Conservation (phyloP, 1,140 invertebrate species). For the Trypoxylus dichotomus region DNA sequence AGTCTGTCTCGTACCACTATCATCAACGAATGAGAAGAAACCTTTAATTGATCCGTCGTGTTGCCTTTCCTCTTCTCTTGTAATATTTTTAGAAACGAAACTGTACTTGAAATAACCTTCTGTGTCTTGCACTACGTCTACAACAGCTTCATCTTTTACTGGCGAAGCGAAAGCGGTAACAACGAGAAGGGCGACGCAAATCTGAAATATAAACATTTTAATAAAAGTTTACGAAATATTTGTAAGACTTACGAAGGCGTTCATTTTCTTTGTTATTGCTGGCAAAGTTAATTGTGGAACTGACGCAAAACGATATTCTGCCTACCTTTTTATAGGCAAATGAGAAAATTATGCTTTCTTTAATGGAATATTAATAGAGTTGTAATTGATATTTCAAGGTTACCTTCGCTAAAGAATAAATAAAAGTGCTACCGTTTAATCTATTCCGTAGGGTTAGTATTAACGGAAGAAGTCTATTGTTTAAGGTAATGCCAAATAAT, state of each 20-base stretch:
- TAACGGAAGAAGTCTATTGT: too few relatives aligned
- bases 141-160: neutral
- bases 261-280: neutral
- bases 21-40: conserved; percentile 80
- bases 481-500: too few relatives aligned
- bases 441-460: too few relatives aligned
- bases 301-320: neutral
- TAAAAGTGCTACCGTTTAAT: too few relatives aligned
- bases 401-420: too few relatives aligned
- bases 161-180: neutral
- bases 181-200: neutral
- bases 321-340: neutral
- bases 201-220: neutral
- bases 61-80: conserved; percentile 66
- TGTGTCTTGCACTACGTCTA: conserved; percentile 6
- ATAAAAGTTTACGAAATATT: neutral
- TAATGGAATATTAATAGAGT: neutral
- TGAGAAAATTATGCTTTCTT: too few relatives aligned
- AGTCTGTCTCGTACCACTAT: conserved; percentile 71
- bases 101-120: conserved; percentile 8
- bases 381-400: neutral
- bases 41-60: conserved; percentile 76
- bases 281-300: too few relatives aligned
- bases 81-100: conserved; percentile 10
- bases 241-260: neutral